Evolutionary conservation across 1,140 invertebrate species (phyloP).

Genomic region (Drosophila kepulauana): DNA sequence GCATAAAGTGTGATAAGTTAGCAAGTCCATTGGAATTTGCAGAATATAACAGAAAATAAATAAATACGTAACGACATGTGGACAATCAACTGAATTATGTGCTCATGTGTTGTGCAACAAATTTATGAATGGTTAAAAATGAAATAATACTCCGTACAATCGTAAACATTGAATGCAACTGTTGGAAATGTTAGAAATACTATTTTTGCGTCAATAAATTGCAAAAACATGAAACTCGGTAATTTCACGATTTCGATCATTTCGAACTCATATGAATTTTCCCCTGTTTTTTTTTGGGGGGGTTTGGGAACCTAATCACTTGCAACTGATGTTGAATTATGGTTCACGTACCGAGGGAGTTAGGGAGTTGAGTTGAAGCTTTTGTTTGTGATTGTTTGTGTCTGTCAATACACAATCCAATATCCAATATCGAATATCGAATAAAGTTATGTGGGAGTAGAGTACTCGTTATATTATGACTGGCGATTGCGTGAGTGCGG

Average conservation of each 20-base stretch:
- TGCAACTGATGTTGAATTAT: slow-evolving; percentile 67
- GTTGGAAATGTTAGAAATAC: not conserved
- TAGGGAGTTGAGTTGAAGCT: slow-evolving; percentile 4
- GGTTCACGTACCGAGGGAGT: not conserved
- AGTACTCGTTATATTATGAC: slow-evolving; percentile 28
- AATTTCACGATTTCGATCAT: not conserved
- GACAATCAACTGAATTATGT: not conserved
- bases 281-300: not conserved
- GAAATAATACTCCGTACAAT: not conserved
- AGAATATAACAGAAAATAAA: too few species aligned
- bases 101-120: too few species aligned
- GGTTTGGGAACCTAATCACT: slow-evolving; percentile 19
- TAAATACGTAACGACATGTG: not conserved
- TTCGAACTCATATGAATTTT: not conserved
- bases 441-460: slow-evolving; percentile 1
- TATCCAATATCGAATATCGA: slow-evolving; percentile 23
- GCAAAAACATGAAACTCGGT: not conserved
- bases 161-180: not conserved
- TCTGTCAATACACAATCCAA: slow-evolving; percentile 35
- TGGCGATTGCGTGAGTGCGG: slow-evolving; percentile 17
- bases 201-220: slow-evolving; percentile 1
- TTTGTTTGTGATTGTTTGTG: not conserved
- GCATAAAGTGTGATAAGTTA: slow-evolving; percentile 41
- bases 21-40: slow-evolving; percentile 26
- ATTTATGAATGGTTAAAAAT: too few species aligned